Percentiles rank a stretch among this genome's conserved stretches.
These are phyloP conservation scores for Antennarius maculatus DNA, from an alignment of 2,797 vertebrate genomes.

Conservation along the genomic window DNA sequence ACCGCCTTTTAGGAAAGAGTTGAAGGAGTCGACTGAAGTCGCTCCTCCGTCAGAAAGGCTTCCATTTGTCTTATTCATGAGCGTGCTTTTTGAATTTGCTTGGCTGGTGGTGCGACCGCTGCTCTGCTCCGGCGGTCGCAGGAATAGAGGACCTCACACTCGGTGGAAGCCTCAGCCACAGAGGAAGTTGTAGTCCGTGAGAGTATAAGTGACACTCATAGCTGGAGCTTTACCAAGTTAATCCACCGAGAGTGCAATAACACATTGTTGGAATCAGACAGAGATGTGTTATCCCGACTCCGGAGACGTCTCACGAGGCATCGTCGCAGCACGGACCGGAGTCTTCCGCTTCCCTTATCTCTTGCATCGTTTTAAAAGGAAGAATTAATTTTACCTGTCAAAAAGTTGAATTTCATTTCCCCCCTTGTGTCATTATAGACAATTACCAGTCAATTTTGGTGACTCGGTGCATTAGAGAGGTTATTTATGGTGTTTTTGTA, in stretches of 20 bases:
- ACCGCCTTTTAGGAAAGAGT: slow-evolving; percentile 46
- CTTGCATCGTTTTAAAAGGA: not conserved
- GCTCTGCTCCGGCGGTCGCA: slow-evolving; percentile 32
- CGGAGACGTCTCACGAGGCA: not conserved
- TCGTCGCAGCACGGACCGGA: not conserved
- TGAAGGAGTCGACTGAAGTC: slow-evolving; percentile 53
- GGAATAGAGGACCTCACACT: slow-evolving; percentile 55
- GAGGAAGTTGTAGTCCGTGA: slow-evolving; percentile 33
- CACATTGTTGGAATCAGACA: slow-evolving; percentile 28
- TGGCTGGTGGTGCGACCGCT: slow-evolving; percentile 46
- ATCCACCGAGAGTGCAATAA: slow-evolving; percentile 24
- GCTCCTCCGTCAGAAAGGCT: slow-evolving; percentile 43
- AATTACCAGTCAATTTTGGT: not conserved
- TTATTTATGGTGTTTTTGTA: slow-evolving; percentile 15
- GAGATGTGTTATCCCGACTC: slow-evolving; percentile 4
- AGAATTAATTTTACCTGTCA: not conserved
- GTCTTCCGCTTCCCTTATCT: slow-evolving; percentile 1
- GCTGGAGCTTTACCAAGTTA: slow-evolving; percentile 18
- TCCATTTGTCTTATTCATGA: slow-evolving; percentile 63
- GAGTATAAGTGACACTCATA: slow-evolving; percentile 32
- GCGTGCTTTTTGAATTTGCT: slow-evolving; percentile 56
- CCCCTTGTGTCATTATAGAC: not conserved
- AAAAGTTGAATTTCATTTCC: not conserved
- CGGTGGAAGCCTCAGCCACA: slow-evolving; percentile 40
- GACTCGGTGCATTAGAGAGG: slow-evolving; percentile 2